Base-by-base conservation (phyloP, 2,797 vertebrate species). In the Macropodus opercularis region DNA sequence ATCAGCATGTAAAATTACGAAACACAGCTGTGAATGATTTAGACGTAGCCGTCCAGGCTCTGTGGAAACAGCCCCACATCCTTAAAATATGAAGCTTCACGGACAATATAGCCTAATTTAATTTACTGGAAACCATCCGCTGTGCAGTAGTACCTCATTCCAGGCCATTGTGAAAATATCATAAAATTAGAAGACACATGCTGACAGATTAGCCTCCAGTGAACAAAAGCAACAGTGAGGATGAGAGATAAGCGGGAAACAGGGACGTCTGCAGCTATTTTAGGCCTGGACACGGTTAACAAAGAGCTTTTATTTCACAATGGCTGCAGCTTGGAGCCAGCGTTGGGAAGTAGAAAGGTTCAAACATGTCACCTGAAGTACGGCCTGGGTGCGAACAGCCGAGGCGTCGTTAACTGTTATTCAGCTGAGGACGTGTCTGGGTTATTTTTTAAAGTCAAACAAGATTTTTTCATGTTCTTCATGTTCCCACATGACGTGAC, bases 271-370 rank as follows among this genome's bases (percentile, higher is more conserved):
- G 54, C 49, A 42, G 56, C 38, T 70, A 73, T 74, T 77, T 75
- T 47, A 47, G 68, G 70, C 38, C 57, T 2, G 4, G 10, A 29
- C 13, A 31, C 38, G 69, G 57, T 78, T 36, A 43, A 75, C 68
- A 75, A 83, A 80, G 64, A 69, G 42, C 19, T 23, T 50, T 54
- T 71, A 56, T 71, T 53, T 70, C 2, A 4, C 70, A 77, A 77
- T 68, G 42, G 47, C 17, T 3, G 4, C 46, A 3, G 47, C 39
- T 56, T 63, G 39, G 53, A 63, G 68, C 46, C 27, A 9, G 12
- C 44, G 39, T 39, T 17, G 38, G 35, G 22, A 63, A 26, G 49
- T 26, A 17, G 14, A 77, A 47, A 17, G 70, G 24, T 38, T 74
- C 2, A 32, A 24, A 65, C 65, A 83, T 72, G 70, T 77, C n/a